Evolutionary conservation across 1,140 invertebrate genomes (phyloP).

Genomic region (Xylocopa sonorina): DNA sequence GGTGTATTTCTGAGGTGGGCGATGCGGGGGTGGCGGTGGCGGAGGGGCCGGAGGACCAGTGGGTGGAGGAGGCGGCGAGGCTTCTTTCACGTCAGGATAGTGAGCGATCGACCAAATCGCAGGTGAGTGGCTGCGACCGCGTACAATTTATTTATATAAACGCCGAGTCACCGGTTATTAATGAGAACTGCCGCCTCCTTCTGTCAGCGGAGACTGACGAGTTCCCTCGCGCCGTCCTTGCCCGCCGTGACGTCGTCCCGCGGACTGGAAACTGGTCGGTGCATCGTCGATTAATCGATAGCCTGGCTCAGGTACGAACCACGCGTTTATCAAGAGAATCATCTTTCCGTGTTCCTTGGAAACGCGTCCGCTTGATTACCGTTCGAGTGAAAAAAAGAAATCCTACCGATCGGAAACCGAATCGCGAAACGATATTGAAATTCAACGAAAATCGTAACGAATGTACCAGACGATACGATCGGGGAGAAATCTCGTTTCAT

Average conservation of each 20-base stretch:
- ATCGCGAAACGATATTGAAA: background rate
- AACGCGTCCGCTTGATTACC: too few relatives aligned
- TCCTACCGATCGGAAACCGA: too few relatives aligned
- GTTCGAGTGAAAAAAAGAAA: too few relatives aligned
- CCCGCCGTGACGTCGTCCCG: background rate
- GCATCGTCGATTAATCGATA: slow-evolving; percentile 51
- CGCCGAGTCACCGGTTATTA: slow-evolving; percentile 75
- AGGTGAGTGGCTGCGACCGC: slow-evolving; percentile 72
- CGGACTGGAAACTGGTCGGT: slow-evolving; percentile 33
- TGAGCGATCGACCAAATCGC: slow-evolving; percentile 74
- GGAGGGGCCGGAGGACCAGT: slow-evolving; percentile 47
- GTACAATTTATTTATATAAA: slow-evolving; percentile 76
- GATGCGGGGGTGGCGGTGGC: slow-evolving; percentile 23
- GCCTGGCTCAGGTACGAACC: slow-evolving; percentile 14
- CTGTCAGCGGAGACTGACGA: slow-evolving; percentile 56
- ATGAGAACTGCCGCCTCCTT: slow-evolving; percentile 67
- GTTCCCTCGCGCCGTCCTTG: slow-evolving; percentile 46
- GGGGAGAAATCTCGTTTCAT: slow-evolving; percentile 3
- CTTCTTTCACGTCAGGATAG: slow-evolving; percentile 73
- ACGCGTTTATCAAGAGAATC: background rate
- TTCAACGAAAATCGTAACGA: background rate
- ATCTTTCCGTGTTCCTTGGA: background rate
- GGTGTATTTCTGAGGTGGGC: slow-evolving; percentile 49
- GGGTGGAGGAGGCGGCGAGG: slow-evolving; percentile 55
- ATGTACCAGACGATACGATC: background rate